Conservation (phyloP, 23 tunicate species). For the Trididemnum clinides region DNA sequence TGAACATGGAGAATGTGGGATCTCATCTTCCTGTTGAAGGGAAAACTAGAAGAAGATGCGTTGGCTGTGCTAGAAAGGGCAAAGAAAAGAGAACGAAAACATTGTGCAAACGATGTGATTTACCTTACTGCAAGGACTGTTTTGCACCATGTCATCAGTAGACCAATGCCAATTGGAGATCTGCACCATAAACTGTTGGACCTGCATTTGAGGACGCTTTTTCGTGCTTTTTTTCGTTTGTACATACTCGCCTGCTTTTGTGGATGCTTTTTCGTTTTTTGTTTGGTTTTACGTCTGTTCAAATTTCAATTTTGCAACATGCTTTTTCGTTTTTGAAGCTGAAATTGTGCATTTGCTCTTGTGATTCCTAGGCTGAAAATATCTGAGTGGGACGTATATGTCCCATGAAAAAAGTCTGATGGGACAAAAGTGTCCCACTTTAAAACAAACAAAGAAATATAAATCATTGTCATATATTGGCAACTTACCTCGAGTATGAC, state of each 20-base stretch:
- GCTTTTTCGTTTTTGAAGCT: constrained; percentile 10
- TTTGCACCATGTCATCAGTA: constrained; percentile 30
- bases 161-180: constrained; percentile 12
- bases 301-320: constrained; percentile 15
- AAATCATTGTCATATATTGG: background rate
- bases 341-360: constrained; percentile 20
- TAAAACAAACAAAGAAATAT: constrained; percentile 20
- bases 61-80: constrained; percentile 11
- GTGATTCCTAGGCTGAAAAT: background rate
- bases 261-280: constrained; percentile 20
- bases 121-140: constrained; percentile 38
- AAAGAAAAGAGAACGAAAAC: constrained; percentile 25
- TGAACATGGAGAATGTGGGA: constrained; percentile 32
- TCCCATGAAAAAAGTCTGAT: constrained; percentile 31
- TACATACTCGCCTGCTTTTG: constrained; percentile 18
- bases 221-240: constrained; percentile 9
- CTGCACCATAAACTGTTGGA: constrained; percentile 6
- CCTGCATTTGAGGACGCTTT: constrained; percentile 5
- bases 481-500: constrained; percentile 11
- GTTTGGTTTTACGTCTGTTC: constrained; percentile 17
- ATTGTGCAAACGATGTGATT: constrained; percentile 7
- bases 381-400: constrained; percentile 24
- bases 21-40: constrained; percentile 26
- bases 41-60: constrained; percentile 32
- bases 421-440: constrained; percentile 30